phyloP scores from a whole-genome alignment of 1,140 invertebrate genomes.

The Microplitis demolitor region DNA sequence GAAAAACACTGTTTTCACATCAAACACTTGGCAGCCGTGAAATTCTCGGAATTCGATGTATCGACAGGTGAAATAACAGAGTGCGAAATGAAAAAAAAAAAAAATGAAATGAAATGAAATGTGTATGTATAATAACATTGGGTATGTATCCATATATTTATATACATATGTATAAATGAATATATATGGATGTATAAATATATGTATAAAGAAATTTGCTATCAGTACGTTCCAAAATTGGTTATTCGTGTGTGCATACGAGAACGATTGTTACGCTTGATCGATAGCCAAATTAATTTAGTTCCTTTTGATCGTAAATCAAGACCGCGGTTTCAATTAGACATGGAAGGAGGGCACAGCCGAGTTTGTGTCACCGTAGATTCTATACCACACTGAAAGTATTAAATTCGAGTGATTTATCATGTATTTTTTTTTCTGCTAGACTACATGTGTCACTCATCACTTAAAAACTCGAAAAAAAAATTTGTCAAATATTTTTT shows the following conservation, averaged over 20 bases:
- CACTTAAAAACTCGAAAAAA: too few species aligned
- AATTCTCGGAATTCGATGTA: conserved; percentile 26
- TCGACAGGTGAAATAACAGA: conserved; percentile 26
- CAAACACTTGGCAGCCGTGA: conserved; percentile 13
- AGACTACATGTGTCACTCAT: neutral
- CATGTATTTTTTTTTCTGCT: neutral
- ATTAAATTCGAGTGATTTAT: neutral
- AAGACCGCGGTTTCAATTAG: conserved; percentile 35
- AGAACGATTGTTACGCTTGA: conserved; percentile 16
- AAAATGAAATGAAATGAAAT: neutral
- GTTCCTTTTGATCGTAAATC: conserved; percentile 27
- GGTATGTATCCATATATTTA: neutral
- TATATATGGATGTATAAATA: neutral
- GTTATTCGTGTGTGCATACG: neutral
- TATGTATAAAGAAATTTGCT: conserved; percentile 1
- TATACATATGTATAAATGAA: neutral
- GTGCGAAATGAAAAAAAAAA: conserved; percentile 16
- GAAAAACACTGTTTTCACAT: conserved; percentile 20
- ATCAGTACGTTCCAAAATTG: neutral
- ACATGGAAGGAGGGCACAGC: neutral
- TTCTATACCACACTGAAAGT: neutral
- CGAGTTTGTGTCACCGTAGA: neutral
- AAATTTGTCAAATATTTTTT: too few species aligned
- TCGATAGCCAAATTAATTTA: conserved; percentile 32
- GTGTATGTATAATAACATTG: neutral